Evolutionary conservation across 2,888 invertebrate genomes (phyloP), one percentile per base, ranked within the genome.

Genomic region (Eucera pruinosa): DNA sequence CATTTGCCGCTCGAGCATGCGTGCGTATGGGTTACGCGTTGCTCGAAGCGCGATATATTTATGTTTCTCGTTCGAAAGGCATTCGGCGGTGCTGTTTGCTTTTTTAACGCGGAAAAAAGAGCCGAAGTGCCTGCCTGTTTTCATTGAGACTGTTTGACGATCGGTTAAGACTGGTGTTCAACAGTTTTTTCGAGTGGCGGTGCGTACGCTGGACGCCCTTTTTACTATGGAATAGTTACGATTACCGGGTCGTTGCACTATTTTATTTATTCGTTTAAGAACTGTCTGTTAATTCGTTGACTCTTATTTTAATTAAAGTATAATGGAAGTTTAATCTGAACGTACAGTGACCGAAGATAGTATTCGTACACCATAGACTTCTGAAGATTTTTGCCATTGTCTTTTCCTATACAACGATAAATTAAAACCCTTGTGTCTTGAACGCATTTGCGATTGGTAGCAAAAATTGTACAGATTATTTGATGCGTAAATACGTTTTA

Each of bases 1-100:
- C 68, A 45, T 45, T 62, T 55, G 45, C 58, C 30, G 18, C 18
- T 15, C 33, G 58, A 47, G 55, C 11, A 64, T n/a, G 52, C 66
- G 55, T 45, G 52, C 27, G 41, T 69, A 64, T 52, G 30, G 50
- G 54, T 50, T 73, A 55, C 60, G 55, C 41, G 72, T 68, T 48
- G 62, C 50, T 48, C 54, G 80, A 72, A 80, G 76, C 25, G 18
- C 65, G 83, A 82, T 82, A 82, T 83, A 65, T 81, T 81, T 79
- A 80, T 62, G 41, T 70, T 71, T 48, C 60, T 57, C 70, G 27
- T 69, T 62, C 50, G 45, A 69, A 62, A 27, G 67, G 62, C 71
- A 68, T 73, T 60, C 67, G 18, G 18, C 39, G 58, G 55, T 80
- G 48, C 52, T 73, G 82, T 83, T 82, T 83, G 82, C 73, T 82